Base-by-base conservation (phyloP, 2,888 invertebrate species). In the Nephrotoma appendiculata region DNA sequence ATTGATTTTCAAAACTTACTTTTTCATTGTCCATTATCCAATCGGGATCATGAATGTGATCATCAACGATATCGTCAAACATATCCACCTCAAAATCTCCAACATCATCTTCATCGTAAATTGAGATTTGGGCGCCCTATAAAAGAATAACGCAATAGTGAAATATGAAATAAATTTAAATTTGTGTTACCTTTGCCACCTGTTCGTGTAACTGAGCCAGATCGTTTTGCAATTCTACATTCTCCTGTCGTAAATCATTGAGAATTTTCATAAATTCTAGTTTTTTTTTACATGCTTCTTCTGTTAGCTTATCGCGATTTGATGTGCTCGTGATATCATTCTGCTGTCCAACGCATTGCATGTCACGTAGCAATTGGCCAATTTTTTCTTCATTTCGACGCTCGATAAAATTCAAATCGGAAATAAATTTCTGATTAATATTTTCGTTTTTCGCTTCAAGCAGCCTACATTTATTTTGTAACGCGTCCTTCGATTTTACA, bases 81-180 rank as follows among this genome's bases (percentile, higher is more conserved):
- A 71, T 44, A 31, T 85, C 85, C 42, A 43, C 84, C 9, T 44
- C 85, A 31, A 52, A 85, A 9, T 87, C 86, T 31, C 83, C 42
- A 15, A 48, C 42, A 31, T 87, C 84, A 11, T 87, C 41, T 6
- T 87, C 43, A 9, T 86, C 86, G 15, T 89, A 88, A 15, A 88
- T 88, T 45, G 87, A 83, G 90, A 88, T 92, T 93, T 71, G 89
- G 87, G 88, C 93, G 95, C 0, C 90, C 89, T 7, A 88, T 95
- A 95, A 86, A 93, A 92, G 89, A 95, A 95, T 0, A 91, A 31
- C 31, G 2, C 31, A 52, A 71, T 71, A 0, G 94, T 93, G n/a
- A n/a, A 52, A 52, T 15, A 12, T 48, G 7, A 48, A 7, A 15
- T 5, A 57, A 57, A 57, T 57, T 3, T 9, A 31, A 15, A 31